Base-by-base conservation (phyloP, 2,888 invertebrate species). In the Muscina levida region DNA sequence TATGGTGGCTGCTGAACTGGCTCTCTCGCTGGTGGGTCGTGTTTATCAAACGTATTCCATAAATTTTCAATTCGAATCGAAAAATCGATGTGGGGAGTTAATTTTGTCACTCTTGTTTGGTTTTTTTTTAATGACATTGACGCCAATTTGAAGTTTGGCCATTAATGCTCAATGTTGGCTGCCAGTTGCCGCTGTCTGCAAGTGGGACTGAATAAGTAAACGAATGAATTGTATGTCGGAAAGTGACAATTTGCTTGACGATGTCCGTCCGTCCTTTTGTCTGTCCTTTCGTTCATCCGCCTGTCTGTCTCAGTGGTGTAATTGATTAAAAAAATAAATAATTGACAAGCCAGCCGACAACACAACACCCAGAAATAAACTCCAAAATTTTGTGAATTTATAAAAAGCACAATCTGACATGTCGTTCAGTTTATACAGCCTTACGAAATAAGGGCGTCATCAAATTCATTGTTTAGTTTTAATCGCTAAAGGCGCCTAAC, bases 51-150 rank as follows among this genome's bases (percentile, higher is more conserved):
- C n/a, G n/a, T n/a, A n/a, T n/a, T n/a, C n/a, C n/a, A n/a, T n/a
- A n/a, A n/a, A n/a, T n/a, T n/a, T n/a, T n/a, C n/a, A n/a, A n/a
- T n/a, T n/a, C n/a, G n/a, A n/a, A n/a, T n/a, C n/a, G n/a, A n/a
- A n/a, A n/a, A n/a, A 39, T 51, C 39, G 22, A 39, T 51, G 51
- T 39, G 39, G 67, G 67, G 51, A 67, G 67, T 67, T 19, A 67
- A 67, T 51, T 51, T 67, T 67, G 67, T 67, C 67, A 67, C 67
- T 19, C 51, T 51, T 11, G 17, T 67, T 13, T 76, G 53, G 8
- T n/a, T n/a, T 65, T 39, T 46, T 51, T 19, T 66, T 75, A 74
- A 67, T 81, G 80, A 77, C 80, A 81, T 81, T 81, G 77, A 81
- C 74, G 77, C 67, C 71, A 74, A 77, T 76, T 59, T 59, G 59